A percentile compares a stretch with the other conserved stretches of the same genome.
These are phyloP conservation scores for Rallus crepitans DNA, from an alignment of 2,797 vertebrate species.

Conservation along the genomic window DNA sequence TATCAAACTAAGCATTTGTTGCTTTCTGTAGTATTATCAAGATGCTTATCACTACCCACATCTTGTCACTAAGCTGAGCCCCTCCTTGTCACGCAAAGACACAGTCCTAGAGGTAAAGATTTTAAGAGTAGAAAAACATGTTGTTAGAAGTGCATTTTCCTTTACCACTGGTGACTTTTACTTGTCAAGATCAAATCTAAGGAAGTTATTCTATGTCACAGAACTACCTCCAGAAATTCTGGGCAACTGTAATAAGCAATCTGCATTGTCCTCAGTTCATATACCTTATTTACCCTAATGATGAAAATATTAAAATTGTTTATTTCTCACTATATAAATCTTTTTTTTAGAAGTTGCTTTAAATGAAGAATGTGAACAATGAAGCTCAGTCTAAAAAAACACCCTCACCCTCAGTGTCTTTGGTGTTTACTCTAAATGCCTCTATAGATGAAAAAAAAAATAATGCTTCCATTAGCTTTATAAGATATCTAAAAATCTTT, in stretches of 20 bases:
- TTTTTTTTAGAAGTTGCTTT: background rate
- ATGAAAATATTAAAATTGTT: background rate
- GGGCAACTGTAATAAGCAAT: background rate
- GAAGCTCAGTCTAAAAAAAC: background rate
- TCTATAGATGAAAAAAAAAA: background rate
- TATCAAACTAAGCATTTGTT: background rate
- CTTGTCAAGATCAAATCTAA: background rate
- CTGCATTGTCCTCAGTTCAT: background rate
- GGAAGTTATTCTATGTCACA: background rate
- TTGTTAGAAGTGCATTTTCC: background rate
- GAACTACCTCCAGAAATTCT: background rate
- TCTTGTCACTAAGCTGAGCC: background rate
- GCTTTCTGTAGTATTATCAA: background rate
- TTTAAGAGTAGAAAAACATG: background rate
- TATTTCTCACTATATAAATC: background rate
- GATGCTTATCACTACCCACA: background rate
- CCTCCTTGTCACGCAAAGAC: background rate
- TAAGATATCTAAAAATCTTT: background rate
- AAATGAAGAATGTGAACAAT: background rate
- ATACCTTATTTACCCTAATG: background rate
- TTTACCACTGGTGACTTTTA: background rate
- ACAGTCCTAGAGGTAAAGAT: background rate
- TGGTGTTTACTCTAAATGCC: background rate
- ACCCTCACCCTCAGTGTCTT: background rate
- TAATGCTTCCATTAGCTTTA: background rate